Evolutionary conservation across 2,888 invertebrate genomes (phyloP), one percentile per base, ranked within the genome.

Genomic region (Oligia fasciuncula): DNA sequence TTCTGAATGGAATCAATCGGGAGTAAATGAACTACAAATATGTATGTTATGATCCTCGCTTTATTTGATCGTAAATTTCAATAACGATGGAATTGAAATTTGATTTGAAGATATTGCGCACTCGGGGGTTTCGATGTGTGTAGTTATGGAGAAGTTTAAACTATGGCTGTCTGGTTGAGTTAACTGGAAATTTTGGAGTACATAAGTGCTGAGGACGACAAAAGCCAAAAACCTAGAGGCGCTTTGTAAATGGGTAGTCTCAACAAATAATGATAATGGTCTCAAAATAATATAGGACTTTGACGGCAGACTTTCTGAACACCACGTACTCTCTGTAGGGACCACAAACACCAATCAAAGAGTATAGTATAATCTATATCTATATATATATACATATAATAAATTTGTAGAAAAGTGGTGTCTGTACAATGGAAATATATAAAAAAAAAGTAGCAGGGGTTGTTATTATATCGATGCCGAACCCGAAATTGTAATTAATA

Each of bases 1-100:
- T 80, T 60, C 62, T n/a, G 62, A 65, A 70, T 81, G 49, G 63
- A 74, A 83, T 72, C 86, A 82, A 86, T 75, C 43, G 78, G 17
- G 43, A 69, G 78, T 66, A 69, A 73, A 75, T 66, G 72, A 63
- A 83, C 65, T 66, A 71, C 46, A 73, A 62, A 49, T 85, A 71
- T 71, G 66, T 74, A 71, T 71, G 66, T 74, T 83, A 73, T 69
- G 65, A 60, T 54, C 5, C 19, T 35, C n/a, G 19, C 29, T 73
- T 70, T 29, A 74, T 77, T 65, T 51, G 35, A 1, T 46, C 35
- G 66, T 73, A 77, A 66, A 71, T 82, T 85, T 62, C n/a, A 68
- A 71, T 74, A 73, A 54, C 35, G n/a, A 67, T n/a, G 14, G 23
- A 57, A 85, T 66, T 82, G 57, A 60, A 82, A 49, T 65, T 79